Conservation (phyloP, 2,888 invertebrate species). For the Abscondita cerata region DNA sequence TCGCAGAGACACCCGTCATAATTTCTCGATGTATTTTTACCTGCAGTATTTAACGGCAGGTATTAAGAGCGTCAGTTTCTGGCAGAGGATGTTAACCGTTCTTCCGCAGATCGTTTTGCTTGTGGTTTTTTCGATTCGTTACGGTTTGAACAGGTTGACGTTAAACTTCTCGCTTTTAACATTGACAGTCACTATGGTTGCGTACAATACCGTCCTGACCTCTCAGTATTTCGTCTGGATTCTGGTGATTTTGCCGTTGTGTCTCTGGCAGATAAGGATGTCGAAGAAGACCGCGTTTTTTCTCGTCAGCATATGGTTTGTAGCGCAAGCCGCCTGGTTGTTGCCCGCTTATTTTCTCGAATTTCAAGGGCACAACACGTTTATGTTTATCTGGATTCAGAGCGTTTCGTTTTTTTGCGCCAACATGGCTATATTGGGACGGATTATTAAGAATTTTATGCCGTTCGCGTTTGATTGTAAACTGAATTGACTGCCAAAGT, state of each 20-base stretch:
- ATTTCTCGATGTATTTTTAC: slow-evolving; percentile 96
- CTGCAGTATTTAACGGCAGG: slow-evolving; percentile 81
- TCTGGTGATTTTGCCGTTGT: slow-evolving; percentile 84
- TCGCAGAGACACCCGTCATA: slow-evolving; percentile 89
- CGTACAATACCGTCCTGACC: slow-evolving; percentile 94
- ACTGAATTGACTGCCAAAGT: no score
- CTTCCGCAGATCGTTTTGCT: slow-evolving; percentile 75
- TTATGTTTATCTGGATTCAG: slow-evolving; percentile 83
- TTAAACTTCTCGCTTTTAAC: slow-evolving; percentile 84
- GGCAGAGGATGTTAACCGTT: slow-evolving; percentile 68
- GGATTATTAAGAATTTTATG: slow-evolving; percentile 53
- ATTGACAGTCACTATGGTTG: slow-evolving; percentile 86
- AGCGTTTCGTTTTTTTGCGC: slow-evolving; percentile 83
- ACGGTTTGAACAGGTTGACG: slow-evolving; percentile 70
- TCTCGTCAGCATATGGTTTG: slow-evolving; percentile 67
- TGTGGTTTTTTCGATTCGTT: slow-evolving; percentile 70
- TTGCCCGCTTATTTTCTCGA: slow-evolving; percentile 91
- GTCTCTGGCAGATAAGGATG: slow-evolving; percentile 73
- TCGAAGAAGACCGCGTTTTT: slow-evolving; percentile 60
- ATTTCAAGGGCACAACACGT: slow-evolving; percentile 84
- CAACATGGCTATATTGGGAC: slow-evolving; percentile 69
- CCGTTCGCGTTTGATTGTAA: no score
- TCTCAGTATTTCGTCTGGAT: slow-evolving; percentile 99
- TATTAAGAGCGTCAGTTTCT: slow-evolving; percentile 61
- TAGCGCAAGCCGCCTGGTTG: slow-evolving; percentile 86